Evolutionary conservation across 2,888 invertebrate genomes (phyloP).

Genomic region (Latrodectus elegans): DNA sequence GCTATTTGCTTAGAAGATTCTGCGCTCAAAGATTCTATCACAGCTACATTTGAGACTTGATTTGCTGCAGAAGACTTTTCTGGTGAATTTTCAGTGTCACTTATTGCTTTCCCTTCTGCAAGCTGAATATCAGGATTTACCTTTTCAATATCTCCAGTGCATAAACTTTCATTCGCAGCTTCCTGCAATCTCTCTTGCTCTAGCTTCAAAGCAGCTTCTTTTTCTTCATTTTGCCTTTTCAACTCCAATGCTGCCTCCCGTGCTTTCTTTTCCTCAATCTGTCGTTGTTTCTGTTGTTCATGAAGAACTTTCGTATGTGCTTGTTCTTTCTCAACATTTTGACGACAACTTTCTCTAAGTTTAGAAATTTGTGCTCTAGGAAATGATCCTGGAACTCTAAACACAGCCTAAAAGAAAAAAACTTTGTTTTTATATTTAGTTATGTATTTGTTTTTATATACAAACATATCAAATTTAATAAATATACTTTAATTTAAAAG

Average conservation of each 20-base stretch:
- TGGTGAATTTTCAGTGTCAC: neutral
- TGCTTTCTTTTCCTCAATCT: constrained; percentile 34
- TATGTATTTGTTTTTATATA: too few relatives aligned
- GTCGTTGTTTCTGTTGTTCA: constrained; percentile 55
- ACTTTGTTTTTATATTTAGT: too few relatives aligned
- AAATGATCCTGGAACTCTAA: constrained; percentile 66
- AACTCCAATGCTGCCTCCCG: constrained; percentile 47
- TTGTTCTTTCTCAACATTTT: constrained; percentile 59
- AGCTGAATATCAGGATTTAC: neutral
- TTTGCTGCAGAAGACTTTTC: neutral
- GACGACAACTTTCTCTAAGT: constrained; percentile 57
- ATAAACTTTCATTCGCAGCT: neutral
- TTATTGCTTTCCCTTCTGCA: neutral
- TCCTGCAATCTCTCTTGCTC: constrained; percentile 35
- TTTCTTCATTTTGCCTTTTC: constrained; percentile 46
- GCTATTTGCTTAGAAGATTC: constrained; percentile 57
- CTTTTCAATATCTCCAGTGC: neutral
- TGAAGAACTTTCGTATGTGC: constrained; percentile 56
- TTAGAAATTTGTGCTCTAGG: constrained; percentile 51
- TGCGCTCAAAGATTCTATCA: constrained; percentile 56
- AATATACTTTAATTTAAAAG: too few relatives aligned
- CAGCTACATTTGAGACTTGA: constrained; percentile 49
- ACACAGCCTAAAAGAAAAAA: constrained; percentile 15
- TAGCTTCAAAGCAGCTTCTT: constrained; percentile 35
- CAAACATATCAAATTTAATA: too few relatives aligned